A percentile compares a stretch with the other conserved stretches of the same genome.
These are phyloP conservation scores for Seriola rivoliana DNA, from an alignment of 2,113 vertebrate genomes.

Conservation along the genomic window DNA sequence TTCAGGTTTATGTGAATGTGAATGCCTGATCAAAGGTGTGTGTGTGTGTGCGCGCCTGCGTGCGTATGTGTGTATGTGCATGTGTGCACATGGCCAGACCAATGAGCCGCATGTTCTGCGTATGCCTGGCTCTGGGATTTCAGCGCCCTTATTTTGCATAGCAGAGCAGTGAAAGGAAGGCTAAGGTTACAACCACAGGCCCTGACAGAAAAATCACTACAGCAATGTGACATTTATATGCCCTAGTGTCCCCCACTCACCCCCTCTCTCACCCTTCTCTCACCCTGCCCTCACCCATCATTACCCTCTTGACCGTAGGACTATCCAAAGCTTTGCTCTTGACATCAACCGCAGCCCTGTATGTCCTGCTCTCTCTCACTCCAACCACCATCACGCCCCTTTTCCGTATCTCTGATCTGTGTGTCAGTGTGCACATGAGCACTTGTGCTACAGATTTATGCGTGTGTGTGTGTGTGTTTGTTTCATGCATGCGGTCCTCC, in stretches of 20 bases:
- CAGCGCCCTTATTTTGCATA: constrained; percentile 66
- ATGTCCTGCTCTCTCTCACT: constrained; percentile 29
- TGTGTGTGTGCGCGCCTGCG: constrained; percentile 1
- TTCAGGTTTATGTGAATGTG: constrained; percentile 22
- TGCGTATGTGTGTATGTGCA: background rate
- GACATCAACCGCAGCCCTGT: constrained; percentile 39
- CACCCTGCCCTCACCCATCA: constrained; percentile 59
- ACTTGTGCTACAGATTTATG: background rate
- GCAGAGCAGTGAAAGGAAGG: constrained; percentile 69
- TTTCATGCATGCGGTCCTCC: constrained; percentile 25
- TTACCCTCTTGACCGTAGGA: constrained; percentile 63
- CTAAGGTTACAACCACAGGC: constrained; percentile 76
- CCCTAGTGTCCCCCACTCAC: constrained; percentile 59
- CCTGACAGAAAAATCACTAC: constrained; percentile 67
- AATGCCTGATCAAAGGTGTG: background rate
- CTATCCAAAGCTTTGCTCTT: constrained; percentile 46
- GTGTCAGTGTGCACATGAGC: constrained; percentile 9
- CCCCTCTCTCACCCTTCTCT: constrained; percentile 46
- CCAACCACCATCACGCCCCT: constrained; percentile 21
- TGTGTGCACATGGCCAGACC: constrained; percentile 26
- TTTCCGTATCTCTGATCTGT: constrained; percentile 30
- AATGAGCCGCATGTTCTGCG: constrained; percentile 60
- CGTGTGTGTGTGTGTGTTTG: constrained; percentile 7
- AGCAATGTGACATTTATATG: constrained; percentile 70
- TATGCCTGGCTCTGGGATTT: constrained; percentile 53